Percentiles rank a stretch among this genome's conserved stretches.
Evolutionary conservation across 2,113 vertebrate species (phyloP).

Genomic region (Ciconia boyciana): DNA sequence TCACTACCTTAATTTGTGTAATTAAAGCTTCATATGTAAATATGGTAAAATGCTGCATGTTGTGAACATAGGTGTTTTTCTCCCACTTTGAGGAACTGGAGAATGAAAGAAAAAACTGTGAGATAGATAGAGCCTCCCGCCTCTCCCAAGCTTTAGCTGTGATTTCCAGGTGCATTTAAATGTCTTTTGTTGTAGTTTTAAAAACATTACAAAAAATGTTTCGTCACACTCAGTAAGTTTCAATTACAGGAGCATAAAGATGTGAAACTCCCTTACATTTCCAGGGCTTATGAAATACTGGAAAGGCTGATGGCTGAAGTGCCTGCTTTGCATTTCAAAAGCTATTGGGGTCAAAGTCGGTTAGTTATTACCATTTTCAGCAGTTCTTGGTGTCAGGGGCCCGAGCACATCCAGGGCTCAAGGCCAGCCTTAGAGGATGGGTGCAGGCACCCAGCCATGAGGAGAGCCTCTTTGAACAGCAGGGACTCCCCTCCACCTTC

Average conservation of each 20-base stretch:
- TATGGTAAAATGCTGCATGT: not conserved
- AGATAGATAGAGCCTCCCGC: not conserved
- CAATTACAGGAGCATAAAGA: not conserved
- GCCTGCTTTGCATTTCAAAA: slow-evolving; percentile 32
- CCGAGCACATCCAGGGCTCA: not conserved
- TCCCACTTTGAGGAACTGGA: not conserved
- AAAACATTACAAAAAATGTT: not conserved
- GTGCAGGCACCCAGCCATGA: not conserved
- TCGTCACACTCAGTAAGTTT: not conserved
- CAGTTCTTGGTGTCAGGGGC: not conserved
- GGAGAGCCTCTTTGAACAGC: not conserved
- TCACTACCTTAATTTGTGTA: not conserved
- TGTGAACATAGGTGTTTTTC: not conserved
- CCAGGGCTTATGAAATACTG: not conserved
- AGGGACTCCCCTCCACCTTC: not conserved
- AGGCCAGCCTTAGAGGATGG: not conserved
- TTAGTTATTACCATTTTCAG: not conserved
- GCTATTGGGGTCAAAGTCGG: slow-evolving; percentile 29
- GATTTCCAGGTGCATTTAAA: not conserved
- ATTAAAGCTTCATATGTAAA: not conserved
- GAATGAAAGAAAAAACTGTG: not conserved
- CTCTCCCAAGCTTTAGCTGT: not conserved
- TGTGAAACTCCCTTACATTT: not conserved
- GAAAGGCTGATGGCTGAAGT: not conserved
- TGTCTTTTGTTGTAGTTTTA: not conserved